phyloP scores from a whole-genome alignment of 2,888 invertebrate genomes.

The Eristalinus aeneus region DNA sequence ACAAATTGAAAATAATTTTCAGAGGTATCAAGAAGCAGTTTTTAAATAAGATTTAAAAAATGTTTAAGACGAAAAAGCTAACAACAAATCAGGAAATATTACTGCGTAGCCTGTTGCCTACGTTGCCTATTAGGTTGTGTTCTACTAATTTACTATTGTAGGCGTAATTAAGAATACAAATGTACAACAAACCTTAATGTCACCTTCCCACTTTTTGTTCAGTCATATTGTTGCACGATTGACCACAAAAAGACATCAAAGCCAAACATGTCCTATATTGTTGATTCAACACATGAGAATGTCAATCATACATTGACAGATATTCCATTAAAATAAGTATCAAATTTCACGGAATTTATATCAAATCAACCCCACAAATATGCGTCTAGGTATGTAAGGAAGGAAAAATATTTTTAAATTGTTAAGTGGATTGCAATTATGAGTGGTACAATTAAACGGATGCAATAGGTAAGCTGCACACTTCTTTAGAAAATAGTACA shows the following conservation, averaged over 20 bases:
- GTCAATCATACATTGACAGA: constrained; percentile 47
- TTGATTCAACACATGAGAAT: constrained; percentile 33
- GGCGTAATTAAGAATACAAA: no score
- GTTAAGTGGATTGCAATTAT: constrained; percentile 68
- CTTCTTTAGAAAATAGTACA: constrained; percentile 31
- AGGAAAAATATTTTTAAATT: constrained; percentile 42
- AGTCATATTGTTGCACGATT: background rate
- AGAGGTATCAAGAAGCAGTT: no score
- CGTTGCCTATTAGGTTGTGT: no score
- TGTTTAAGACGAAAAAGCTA: no score
- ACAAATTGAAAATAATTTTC: no score
- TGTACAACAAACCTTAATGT: no score
- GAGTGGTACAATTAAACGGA: constrained; percentile 51
- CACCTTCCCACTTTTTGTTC: background rate
- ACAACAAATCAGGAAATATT: no score
- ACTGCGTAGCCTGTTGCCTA: no score
- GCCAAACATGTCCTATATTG: background rate
- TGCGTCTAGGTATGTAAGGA: background rate
- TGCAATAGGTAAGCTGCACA: constrained; percentile 42
- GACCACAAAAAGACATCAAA: constrained; percentile 12
- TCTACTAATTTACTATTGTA: no score
- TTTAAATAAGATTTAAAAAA: no score
- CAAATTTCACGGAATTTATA: constrained; percentile 40
- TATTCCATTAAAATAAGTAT: constrained; percentile 67
- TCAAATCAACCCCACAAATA: background rate